Evolutionary conservation across 1,140 invertebrate genomes (phyloP).

Genomic region (Pemphigus obesinymphae): DNA sequence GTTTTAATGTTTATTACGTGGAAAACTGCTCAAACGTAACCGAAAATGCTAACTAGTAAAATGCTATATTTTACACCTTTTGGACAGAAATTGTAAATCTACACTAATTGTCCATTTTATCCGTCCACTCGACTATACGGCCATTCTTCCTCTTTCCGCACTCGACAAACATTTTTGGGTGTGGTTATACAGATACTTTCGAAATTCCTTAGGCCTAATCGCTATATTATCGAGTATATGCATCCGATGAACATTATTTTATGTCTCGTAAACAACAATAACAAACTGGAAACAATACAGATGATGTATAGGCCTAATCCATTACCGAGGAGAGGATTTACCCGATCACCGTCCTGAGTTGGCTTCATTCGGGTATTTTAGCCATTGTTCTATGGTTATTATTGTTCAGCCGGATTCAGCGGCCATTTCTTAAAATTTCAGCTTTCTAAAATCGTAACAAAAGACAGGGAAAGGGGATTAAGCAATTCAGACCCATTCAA

Average conservation of each 20-base stretch:
- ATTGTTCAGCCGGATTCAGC: constrained; percentile 19
- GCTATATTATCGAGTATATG: neutral
- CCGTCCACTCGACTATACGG: neutral
- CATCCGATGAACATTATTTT: constrained; percentile 16
- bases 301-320: constrained; percentile 32
- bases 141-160: neutral
- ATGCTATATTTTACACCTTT: constrained; percentile 34
- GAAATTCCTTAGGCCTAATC: neutral
- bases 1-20: neutral
- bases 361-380: constrained; percentile 24
- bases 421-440: constrained; percentile 17
- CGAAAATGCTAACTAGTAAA: neutral
- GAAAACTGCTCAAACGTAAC: neutral
- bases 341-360: constrained; percentile 18
- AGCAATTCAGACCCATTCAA: neutral
- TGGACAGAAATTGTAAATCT: constrained; percentile 28
- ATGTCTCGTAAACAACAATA: constrained; percentile 2
- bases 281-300: constrained; percentile 14
- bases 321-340: constrained; percentile 31
- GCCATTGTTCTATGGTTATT: constrained; percentile 25
- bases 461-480: constrained; percentile 17
- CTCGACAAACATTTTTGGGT: neutral
- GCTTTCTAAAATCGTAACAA: neutral
- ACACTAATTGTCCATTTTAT: constrained; percentile 7
- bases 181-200: neutral